Evolutionary conservation across 2,888 invertebrate genomes (phyloP), one percentile per base, ranked within the genome.

Genomic region (Polyploca ridens): DNA sequence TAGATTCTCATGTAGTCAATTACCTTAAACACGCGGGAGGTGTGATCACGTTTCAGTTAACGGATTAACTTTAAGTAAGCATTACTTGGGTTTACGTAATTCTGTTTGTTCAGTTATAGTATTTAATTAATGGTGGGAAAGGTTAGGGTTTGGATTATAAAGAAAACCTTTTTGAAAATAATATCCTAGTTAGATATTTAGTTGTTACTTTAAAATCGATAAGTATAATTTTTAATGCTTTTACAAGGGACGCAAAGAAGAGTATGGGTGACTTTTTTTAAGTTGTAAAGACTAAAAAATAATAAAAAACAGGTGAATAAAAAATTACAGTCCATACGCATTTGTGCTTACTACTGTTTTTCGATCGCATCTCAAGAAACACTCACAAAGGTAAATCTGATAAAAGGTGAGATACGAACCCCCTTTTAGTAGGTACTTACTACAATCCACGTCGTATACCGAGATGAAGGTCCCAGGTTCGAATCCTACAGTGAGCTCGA

Each of bases 1-100:
- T 63, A 62, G 70, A 64, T 64, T 68, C 46, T 63, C 68, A 66
- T 78, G 77, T 78, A 81, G 41, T 77, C 82, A 84, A 90, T 90
- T 89, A 89, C 80, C 72, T 75, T 66, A 66, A 72, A 89, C 88
- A 91, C 62, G 84, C 69, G 66, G 77, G 78, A 85, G 87, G 86
- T 88, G 86, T 88, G 79, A 84, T 79, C 72, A 41, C 62, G 38
- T 60, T 61, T 63, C 38, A 67, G 41, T 11, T 61, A 63, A 19
- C 33, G 5, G 63, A 57, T 63, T 72, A 69, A 35, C 63, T 44
- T 63, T 35, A 58, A 60, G 41, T 60, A 5, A 19, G 19, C n/a
- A 19, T 54, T n/a, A 19, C 49, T 49, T 49, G 10, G 54, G 10
- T 54, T 19, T 54, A 19, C 14, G 19, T 10, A 10, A 54, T 10